A percentile compares a stretch with the other conserved stretches of the same genome.
phyloP scores from a whole-genome alignment of 2,888 invertebrate species.

The Drosophila subsilvestris region DNA sequence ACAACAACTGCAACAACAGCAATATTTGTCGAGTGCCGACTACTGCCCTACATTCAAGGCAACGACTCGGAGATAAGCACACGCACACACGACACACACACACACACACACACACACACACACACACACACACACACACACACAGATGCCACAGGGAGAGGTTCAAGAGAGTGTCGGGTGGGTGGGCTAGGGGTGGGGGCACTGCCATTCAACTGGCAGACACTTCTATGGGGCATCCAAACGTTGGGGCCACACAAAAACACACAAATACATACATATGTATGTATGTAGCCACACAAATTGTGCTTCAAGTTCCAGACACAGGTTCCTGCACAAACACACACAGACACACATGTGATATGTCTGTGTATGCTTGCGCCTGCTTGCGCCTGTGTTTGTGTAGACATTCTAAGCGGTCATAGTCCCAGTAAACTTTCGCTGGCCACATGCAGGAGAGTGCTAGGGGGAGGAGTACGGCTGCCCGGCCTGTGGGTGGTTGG shows the following conservation, averaged over 20 bases:
- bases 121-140: conserved; percentile 45
- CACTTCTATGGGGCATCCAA: conserved; percentile 66
- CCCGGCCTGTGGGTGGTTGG: background rate
- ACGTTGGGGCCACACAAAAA: conserved; percentile 32
- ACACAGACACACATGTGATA: background rate
- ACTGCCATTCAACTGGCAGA: conserved; percentile 66
- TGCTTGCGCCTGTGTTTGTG: conserved; percentile 47
- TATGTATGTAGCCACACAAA: conserved; percentile 31
- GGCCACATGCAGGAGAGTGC: conserved; percentile 55
- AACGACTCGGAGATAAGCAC: conserved; percentile 78
- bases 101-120: conserved; percentile 23
- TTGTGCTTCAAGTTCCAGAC: conserved; percentile 73
- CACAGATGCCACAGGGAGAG: conserved; percentile 10
- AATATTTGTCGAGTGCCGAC: conserved; percentile 74
- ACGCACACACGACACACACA: conserved; percentile 33
- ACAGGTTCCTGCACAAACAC: conserved; percentile 51
- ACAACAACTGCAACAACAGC: conserved; percentile 46
- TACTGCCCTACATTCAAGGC: conserved; percentile 79
- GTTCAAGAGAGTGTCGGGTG: background rate
- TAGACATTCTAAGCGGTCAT: conserved; percentile 80
- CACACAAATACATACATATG: conserved; percentile 16
- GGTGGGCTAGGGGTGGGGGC: conserved; percentile 25
- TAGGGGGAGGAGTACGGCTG: conserved; percentile 1
- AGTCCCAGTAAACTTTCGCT: conserved; percentile 80
- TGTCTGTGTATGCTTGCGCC: conserved; percentile 27